Conservation (phyloP, 1,140 invertebrate species). For the Telenomus remus region DNA sequence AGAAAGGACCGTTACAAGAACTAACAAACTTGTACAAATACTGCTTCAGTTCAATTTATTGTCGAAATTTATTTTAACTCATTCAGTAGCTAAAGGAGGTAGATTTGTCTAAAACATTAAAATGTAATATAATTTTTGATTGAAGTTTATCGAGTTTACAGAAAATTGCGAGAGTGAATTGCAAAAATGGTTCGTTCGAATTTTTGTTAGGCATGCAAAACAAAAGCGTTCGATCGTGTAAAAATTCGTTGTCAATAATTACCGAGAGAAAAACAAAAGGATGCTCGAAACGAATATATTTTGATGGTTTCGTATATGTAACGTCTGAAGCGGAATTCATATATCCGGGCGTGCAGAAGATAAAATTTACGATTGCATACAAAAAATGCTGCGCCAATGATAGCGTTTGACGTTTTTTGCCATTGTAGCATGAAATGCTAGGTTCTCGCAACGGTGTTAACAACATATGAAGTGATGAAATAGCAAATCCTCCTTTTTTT, state of each 20-base stretch:
- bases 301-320: slow-evolving; percentile 11
- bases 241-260: background rate
- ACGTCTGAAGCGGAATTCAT: slow-evolving; percentile 27
- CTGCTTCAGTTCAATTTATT: too few relatives aligned
- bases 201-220: too few relatives aligned
- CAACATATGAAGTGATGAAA: slow-evolving; percentile 49
- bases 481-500: slow-evolving; percentile 39
- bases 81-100: too few relatives aligned
- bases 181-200: too few relatives aligned
- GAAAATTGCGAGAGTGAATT: too few relatives aligned
- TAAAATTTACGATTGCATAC: slow-evolving; percentile 32
- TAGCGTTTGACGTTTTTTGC: slow-evolving; percentile 35
- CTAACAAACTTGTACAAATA: too few relatives aligned
- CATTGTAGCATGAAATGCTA: slow-evolving; percentile 34
- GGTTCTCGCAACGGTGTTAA: slow-evolving; percentile 32
- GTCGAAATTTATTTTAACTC: too few relatives aligned
- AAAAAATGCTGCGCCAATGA: slow-evolving; percentile 31
- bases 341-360: background rate
- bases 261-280: background rate
- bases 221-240: too few relatives aligned
- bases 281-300: slow-evolving; percentile 2
- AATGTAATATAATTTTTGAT: too few relatives aligned
- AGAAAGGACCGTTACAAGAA: too few relatives aligned
- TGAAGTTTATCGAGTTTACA: too few relatives aligned
- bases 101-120: too few relatives aligned